Base-by-base conservation (phyloP, 2,113 vertebrate species). In the Pseudorhombus dupliciocellatus region DNA sequence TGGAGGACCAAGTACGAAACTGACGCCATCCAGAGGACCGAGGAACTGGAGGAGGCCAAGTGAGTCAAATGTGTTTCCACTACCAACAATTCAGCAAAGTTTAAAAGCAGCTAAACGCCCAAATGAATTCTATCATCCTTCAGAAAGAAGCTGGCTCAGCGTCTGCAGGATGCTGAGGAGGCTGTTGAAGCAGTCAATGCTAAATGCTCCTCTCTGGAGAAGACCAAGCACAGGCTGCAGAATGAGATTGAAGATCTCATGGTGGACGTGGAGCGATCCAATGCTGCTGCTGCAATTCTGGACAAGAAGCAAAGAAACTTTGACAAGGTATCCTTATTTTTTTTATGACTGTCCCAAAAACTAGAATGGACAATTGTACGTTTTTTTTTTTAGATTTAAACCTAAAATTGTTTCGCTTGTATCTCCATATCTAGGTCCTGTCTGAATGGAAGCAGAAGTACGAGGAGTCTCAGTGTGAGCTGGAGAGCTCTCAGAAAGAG, bases 1-100 rank as follows among this genome's bases (percentile, higher is more conserved):
- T 96, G 96, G 96, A 95, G 95, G 92, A 96, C 95, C 74, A 97
- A 97, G 90, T 97, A 97, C 0, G 96, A 98, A 93, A 98, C 96
- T 0, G 96, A 98, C 2, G 96, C 96, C 87, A 97, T 97, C 80
- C 96, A 96, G 77, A 94, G 94, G 61, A 97, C 96, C 0, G 96
- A 97, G 81, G 96, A 98, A 77, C 92, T 98, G n/a, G 96, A 98
- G 56, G 96, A 97, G 54, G 95, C 96, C 65, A 98, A 98, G 96
- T 97, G 30, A 66, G 63, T 56, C 14, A 66, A 54, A 20, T 3
- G 25, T 20, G 12, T 10, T 14, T 18, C 26, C 7, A 37, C 7
- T 40, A 2, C 15, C 1, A 73, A 24, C 2, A 20, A 4, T 7
- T 24, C 7, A 12, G 12, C 0, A 28, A n/a, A 42, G 24, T 67